Conservation (phyloP, 2,113 vertebrate genomes). For the Osmerus mordax region DNA sequence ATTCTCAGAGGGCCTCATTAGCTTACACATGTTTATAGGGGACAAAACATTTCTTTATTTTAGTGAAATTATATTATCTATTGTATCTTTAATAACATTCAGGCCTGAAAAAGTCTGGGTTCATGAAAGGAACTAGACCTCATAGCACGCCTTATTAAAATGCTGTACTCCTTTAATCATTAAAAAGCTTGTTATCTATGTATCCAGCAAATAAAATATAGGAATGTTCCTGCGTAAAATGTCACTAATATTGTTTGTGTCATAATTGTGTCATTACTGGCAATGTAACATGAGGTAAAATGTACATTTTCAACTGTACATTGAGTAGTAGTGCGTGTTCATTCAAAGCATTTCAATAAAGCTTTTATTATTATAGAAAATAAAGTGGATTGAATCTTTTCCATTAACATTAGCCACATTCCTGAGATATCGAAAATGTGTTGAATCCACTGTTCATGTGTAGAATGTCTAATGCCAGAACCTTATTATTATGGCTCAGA, state of each 20-base stretch:
- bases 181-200: conserved; percentile 23
- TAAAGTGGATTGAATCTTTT: too few relatives aligned
- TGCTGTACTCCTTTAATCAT: neutral
- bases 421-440: too few relatives aligned
- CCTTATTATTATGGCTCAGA: too few relatives aligned
- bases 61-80: neutral
- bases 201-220: conserved; percentile 32
- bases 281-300: conserved; percentile 17
- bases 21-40: too few relatives aligned
- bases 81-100: neutral
- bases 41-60: neutral
- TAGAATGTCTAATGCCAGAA: too few relatives aligned
- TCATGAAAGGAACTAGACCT: neutral
- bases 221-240: conserved; percentile 2
- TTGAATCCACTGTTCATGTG: too few relatives aligned
- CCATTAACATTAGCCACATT: too few relatives aligned
- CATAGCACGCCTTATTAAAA: neutral
- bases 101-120: neutral
- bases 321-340: too few relatives aligned
- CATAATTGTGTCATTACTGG: conserved; percentile 17
- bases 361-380: too few relatives aligned
- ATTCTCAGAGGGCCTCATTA: too few relatives aligned
- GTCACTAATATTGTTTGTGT: conserved; percentile 15
- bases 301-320: too few relatives aligned
- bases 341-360: too few relatives aligned